phyloP scores from a whole-genome alignment of 2,113 vertebrate species.

The Morphnarchus princeps region DNA sequence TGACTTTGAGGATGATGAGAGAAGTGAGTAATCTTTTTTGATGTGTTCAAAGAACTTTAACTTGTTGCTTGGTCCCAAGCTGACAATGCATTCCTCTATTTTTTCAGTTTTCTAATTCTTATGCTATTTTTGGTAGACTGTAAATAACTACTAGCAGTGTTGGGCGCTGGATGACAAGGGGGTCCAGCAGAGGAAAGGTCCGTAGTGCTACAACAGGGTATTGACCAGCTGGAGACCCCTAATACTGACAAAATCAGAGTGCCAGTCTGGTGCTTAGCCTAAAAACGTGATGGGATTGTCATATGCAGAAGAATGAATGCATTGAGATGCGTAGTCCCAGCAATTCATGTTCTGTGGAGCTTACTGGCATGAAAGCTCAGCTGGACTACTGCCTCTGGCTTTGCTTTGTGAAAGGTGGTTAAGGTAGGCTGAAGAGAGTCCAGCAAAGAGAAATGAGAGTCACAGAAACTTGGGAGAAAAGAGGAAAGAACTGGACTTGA shows the following conservation, averaged over 20 bases:
- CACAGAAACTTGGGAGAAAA: neutral
- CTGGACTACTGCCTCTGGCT: neutral
- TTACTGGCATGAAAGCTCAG: neutral
- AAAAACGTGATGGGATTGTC: neutral
- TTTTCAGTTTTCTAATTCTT: neutral
- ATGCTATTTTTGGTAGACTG: neutral
- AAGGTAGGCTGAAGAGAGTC: neutral
- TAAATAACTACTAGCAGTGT: neutral
- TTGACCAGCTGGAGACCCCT: neutral
- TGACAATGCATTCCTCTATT: neutral
- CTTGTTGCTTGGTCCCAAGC: neutral
- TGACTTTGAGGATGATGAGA: conserved; percentile 97
- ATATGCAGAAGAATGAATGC: neutral
- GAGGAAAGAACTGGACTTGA: neutral
- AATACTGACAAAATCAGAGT: neutral
- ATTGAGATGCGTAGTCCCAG: neutral
- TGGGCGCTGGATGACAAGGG: neutral
- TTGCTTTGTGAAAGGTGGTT: neutral
- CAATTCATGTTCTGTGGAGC: neutral
- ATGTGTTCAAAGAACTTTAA: neutral
- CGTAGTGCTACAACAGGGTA: neutral
- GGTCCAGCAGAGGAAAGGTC: neutral
- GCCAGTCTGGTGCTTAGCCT: neutral
- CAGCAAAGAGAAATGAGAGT: neutral
- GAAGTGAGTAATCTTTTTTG: conserved; percentile 80